Base-by-base conservation (phyloP, 1,140 invertebrate species). In the Cecropterus lyciades region DNA sequence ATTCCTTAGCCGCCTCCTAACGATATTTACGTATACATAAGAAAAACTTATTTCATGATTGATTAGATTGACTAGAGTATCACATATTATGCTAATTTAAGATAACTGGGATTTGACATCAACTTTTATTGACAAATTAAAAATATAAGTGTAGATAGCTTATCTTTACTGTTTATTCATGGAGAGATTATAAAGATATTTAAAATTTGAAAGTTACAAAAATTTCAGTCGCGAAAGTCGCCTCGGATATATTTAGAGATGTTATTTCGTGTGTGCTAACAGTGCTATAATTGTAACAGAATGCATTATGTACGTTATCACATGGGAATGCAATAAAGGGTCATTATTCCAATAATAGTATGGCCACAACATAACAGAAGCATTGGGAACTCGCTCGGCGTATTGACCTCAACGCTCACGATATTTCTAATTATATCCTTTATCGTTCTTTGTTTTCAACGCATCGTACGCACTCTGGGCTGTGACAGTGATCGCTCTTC, bases 391-490 rank as follows among this genome's bases (percentile, higher is more conserved):
- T 72, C 73, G 62, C 70, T 72, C 79, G 73, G 75, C 77, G 72
- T 82, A 75, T 77, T 85, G 84, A 89, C 84, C 84, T 83, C 82
- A 72, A 76, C 65, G 68, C 77, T 49, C 56, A 75, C 74, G 72
- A 80, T 82, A 78, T 75, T 77, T 87, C 83, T 87, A 87, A 84
- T 87, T 82, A 87, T 85, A 84, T 71, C 75, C 72, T 80, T 85
- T 85, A 84, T 84, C 80, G 73, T 74, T 71, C 80, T 80, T 80
- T 84, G 77, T 87, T 76, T 79, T 68, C 69, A 49, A 77, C 65
- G 49, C 68, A 71, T 72, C 56, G 65, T 65, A 67, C 60, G 67
- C 65, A 65, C 62, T 65, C 65, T 13, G 16, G 15, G 14, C 15
- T 43, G 57, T 48, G 57, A 60, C 57, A 63, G 65, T 33, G 48